Base-by-base conservation (phyloP, 2,888 invertebrate genomes). In the Abrostola triplasia region DNA sequence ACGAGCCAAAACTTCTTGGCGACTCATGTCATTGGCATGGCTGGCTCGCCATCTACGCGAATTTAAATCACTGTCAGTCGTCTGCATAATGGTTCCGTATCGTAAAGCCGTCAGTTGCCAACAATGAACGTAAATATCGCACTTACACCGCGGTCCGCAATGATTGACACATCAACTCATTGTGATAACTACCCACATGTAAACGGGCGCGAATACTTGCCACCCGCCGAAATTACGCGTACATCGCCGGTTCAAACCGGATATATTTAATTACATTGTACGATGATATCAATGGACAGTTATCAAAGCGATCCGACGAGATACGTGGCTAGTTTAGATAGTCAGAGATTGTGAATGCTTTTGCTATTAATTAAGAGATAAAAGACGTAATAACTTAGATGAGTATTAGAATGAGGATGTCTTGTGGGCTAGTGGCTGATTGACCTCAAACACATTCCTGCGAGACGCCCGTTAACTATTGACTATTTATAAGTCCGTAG, bases 61-160 rank as follows among this genome's bases (percentile, higher is more conserved):
- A 66, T 77, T 77, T 75, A 77, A 77, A 77, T 77, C 77, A 77
- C 67, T 77, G 75, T 72, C 75, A 70, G 73, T 73, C 66, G 75
- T 74, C 67, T 77, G 69, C 77, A 77, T 72, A 75, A 75, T 77
- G 65, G 72, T 72, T 67, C 62, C 70, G 68, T 77, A 74, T 77
- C 76, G 75, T 77, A 77, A 77, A 77, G 63, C 75, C 71, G 77
- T 77, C 77, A 77, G 65, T 77, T 77, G 77, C 77, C 77, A 79
- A 83, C 86, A 84, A 84, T 81, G 83, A 78, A 79, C 80, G 82
- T 85, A 84, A 87, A 87, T 87, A 87, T 84, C 80, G 77, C 80
- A 83, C 83, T 85, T 81, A 78, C 73, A 70, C 72, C 76, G 73
- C 78, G 73, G 73, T 44, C 50, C 13, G 37, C 70, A 73, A 65